Evolutionary conservation across 2,797 vertebrate genomes (phyloP).

Genomic region (Gymnocypris eckloni): DNA sequence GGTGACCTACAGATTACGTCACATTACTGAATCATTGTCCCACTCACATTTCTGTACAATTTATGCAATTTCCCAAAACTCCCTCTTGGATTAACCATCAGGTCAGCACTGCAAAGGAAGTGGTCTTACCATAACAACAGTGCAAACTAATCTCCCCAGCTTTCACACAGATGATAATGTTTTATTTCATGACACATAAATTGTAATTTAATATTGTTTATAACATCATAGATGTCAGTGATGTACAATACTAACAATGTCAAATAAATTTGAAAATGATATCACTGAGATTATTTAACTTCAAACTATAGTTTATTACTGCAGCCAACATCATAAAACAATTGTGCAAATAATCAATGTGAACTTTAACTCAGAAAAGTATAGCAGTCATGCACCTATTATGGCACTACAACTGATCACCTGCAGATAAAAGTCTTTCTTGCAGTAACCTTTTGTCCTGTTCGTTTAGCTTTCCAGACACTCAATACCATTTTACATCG

Average conservation of each 20-base stretch:
- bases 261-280: background rate
- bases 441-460: conserved; percentile 22
- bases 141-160: background rate
- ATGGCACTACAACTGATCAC: conserved; percentile 18
- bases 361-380: conserved; percentile 34
- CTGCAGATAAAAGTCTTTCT: conserved; percentile 38
- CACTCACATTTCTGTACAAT: conserved; percentile 68
- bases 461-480: background rate
- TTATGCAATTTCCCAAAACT: conserved; percentile 15
- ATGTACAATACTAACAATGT: background rate
- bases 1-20: conserved; percentile 1
- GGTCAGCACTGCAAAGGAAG: conserved; percentile 12
- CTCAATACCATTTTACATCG: conserved; percentile 18
- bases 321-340: conserved; percentile 17
- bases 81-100: conserved; percentile 3
- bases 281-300: background rate
- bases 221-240: background rate
- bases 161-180: background rate
- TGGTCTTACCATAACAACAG: background rate
- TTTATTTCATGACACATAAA: background rate
- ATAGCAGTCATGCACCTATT: background rate
- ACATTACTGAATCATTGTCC: conserved; percentile 47
- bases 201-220: background rate
- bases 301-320: conserved; percentile 26
- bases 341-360: conserved; percentile 22